phyloP scores from a whole-genome alignment of 2,113 vertebrate genomes.

The Naja naja region DNA sequence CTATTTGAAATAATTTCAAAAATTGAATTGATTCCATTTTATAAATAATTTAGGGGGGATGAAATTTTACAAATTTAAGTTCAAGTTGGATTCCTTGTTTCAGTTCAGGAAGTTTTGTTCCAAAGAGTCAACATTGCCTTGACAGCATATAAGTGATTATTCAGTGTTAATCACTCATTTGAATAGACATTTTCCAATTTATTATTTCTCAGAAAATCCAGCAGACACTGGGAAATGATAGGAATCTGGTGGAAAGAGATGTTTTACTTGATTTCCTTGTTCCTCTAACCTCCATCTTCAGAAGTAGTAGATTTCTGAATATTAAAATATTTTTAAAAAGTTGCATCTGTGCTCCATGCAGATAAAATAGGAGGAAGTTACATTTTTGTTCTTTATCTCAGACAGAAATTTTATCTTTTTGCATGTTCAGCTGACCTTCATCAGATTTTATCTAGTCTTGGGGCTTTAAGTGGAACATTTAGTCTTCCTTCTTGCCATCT shows the following conservation, averaged over 20 bases:
- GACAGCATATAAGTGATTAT: not conserved
- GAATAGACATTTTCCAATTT: not conserved
- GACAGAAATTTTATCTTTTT: not conserved
- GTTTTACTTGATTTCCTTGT: not conserved
- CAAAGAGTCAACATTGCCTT: not conserved
- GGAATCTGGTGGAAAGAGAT: not conserved
- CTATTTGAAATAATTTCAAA: not conserved
- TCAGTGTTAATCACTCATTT: not conserved
- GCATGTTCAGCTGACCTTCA: not conserved
- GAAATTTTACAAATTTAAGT: not conserved
- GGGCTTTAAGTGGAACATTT: not conserved
- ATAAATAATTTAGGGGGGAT: not conserved
- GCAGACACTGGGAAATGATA: not conserved
- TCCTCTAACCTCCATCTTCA: not conserved
- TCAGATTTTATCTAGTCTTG: not conserved
- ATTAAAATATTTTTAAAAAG: not conserved
- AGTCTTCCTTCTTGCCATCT: not conserved
- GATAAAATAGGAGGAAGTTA: not conserved
- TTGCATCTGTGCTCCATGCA: not conserved
- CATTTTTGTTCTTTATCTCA: not conserved
- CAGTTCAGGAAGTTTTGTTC: not conserved
- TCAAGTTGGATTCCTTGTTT: not conserved
- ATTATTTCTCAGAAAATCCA: not conserved
- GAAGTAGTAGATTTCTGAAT: not conserved
- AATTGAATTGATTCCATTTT: not conserved